A percentile compares a stretch with the other conserved stretches of the same genome.
Conservation (phyloP, 2,113 vertebrate genomes). For the Mirounga angustirostris region DNA sequence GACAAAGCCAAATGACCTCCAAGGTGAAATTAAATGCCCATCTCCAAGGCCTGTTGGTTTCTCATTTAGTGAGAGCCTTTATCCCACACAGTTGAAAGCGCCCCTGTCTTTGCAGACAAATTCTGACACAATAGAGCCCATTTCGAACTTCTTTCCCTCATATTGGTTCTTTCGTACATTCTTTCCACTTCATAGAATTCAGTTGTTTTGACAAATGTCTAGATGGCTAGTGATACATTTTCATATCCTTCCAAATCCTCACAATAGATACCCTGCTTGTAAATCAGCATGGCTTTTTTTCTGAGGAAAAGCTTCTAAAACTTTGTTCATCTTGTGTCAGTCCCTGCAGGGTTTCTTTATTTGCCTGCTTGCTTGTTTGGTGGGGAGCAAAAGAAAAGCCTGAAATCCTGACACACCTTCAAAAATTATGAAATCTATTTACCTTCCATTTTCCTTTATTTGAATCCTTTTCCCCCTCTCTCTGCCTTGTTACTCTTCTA, state of each 20-base stretch:
- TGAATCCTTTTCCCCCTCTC: background rate
- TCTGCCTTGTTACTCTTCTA: background rate
- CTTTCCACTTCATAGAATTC: slow-evolving; percentile 58
- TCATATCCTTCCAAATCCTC: slow-evolving; percentile 41
- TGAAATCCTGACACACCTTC: background rate
- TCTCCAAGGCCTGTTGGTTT: background rate
- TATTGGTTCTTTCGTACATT: background rate
- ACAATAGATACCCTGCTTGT: background rate
- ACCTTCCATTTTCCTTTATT: background rate
- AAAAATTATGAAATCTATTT: background rate
- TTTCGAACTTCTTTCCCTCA: background rate
- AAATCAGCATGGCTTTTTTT: background rate
- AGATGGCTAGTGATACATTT: background rate
- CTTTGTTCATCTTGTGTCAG: background rate
- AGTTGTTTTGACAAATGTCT: slow-evolving; percentile 61
- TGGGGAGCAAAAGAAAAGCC: background rate
- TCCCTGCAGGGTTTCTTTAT: background rate
- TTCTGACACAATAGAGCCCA: slow-evolving; percentile 37
- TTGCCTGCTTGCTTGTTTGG: background rate
- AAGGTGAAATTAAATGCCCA: background rate
- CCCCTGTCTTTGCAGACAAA: slow-evolving; percentile 36
- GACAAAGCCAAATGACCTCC: background rate
- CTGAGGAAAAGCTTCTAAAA: background rate
- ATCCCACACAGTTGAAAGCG: slow-evolving; percentile 7
- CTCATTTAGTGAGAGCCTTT: slow-evolving; percentile 40